Percentiles rank a stretch among this genome's conserved stretches.
These are phyloP conservation scores for Lophius americanus DNA, from an alignment of 2,797 vertebrate genomes.

Conservation along the genomic window DNA sequence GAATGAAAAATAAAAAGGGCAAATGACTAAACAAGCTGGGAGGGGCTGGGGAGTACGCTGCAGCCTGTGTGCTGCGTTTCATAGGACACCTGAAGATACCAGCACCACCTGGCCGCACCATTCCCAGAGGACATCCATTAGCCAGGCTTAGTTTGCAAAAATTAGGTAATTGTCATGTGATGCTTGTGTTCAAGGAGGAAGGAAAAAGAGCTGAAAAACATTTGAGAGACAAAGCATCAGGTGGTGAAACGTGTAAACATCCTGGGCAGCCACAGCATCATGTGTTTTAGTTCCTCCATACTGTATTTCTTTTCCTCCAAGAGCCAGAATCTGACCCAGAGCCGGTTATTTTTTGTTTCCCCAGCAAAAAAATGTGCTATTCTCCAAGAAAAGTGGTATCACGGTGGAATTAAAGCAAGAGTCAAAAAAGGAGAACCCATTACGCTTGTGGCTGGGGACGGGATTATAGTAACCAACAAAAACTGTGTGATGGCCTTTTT, in stretches of 20 bases:
- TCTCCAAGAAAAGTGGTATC: no score
- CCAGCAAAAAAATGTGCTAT: no score
- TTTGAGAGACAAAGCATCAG: conserved; percentile 76
- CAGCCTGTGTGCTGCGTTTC: conserved; percentile 28
- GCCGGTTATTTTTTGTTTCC: no score
- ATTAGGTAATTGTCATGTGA: conserved; percentile 68
- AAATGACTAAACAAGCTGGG: conserved; percentile 51
- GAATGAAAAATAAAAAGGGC: conserved; percentile 66
- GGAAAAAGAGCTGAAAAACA: conserved; percentile 38
- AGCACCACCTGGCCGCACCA: conserved; percentile 50
- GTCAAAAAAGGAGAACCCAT: no score
- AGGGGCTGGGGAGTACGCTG: conserved; percentile 41
- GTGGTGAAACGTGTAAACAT: conserved; percentile 55
- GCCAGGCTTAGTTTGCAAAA: conserved; percentile 32
- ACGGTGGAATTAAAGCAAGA: no score
- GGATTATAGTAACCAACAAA: no score
- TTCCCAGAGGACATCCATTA: conserved; percentile 7
- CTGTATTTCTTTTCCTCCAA: no score
- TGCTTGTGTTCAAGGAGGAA: conserved; percentile 29
- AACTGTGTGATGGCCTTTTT: no score
- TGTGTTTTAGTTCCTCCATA: conserved; percentile 8
- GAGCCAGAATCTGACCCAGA: no score
- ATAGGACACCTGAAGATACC: conserved; percentile 49
- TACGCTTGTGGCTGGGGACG: no score
- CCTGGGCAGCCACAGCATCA: conserved; percentile 18